Conservation (phyloP, 2,797 vertebrate species). For the Hypotaenidia okinawae region DNA sequence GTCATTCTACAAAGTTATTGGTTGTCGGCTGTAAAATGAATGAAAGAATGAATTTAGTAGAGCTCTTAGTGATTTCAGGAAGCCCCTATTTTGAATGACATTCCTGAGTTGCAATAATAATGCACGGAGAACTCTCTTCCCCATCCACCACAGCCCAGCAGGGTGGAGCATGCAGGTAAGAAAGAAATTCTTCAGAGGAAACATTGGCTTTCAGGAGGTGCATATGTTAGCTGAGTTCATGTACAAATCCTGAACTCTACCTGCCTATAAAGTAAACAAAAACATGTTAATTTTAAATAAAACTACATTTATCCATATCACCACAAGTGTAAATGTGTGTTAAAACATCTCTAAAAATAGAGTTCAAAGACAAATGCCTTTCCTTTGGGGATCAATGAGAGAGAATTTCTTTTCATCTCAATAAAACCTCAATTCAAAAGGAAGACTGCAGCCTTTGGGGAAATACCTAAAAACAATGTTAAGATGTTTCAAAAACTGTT, state of each 20-base stretch:
- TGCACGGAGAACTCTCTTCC: neutral
- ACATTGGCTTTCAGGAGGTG: constrained; percentile 30
- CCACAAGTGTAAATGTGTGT: constrained; percentile 43
- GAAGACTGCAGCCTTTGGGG: constrained; percentile 43
- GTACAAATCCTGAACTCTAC: constrained; percentile 50
- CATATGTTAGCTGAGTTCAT: constrained; percentile 22
- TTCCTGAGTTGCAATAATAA: neutral
- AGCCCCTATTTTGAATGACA: neutral
- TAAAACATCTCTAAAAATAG: constrained; percentile 63
- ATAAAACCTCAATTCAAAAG: constrained; percentile 66
- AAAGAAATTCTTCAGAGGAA: constrained; percentile 63
- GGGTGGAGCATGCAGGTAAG: neutral
- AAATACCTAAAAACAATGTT: constrained; percentile 50
- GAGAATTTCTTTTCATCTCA: constrained; percentile 65
- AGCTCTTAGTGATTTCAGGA: neutral
- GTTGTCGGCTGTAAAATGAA: neutral
- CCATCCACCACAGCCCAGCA: neutral
- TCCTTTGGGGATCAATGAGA: constrained; percentile 55
- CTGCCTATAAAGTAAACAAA: constrained; percentile 58
- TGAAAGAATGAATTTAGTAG: neutral
- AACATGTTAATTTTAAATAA: constrained; percentile 67
- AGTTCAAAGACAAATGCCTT: constrained; percentile 66
- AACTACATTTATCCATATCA: constrained; percentile 56
- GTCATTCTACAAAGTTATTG: neutral
- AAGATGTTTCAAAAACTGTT: constrained; percentile 50